Evolutionary conservation across 2,113 vertebrate genomes (phyloP), one percentile per base, ranked within the genome.

Genomic region (Lepus timidus): DNA sequence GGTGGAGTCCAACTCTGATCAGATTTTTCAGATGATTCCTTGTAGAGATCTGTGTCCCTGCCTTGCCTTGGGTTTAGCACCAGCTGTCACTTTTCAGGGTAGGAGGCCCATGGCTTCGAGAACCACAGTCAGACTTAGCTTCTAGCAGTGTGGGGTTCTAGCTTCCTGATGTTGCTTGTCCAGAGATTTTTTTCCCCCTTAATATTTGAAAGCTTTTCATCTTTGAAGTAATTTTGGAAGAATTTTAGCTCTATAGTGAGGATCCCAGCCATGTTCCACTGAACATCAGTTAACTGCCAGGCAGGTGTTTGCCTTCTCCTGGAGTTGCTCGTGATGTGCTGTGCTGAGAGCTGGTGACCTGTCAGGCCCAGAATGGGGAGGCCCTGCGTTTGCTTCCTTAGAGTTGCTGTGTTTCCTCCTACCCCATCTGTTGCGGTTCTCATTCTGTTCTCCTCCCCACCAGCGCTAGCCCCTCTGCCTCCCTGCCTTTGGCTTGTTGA

Each of bases 221-320:
- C 39, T 79, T 39, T 36, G 61, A 76, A 93, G 68, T 82, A 49
- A 70, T 80, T 92, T 90, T 71, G 49, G 84, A 78, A 71, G 49
- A 90, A 36, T 27, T 52, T 78, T 51, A 83, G 87, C 44, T 36
- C 23, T 73, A 74, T 94, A 31, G 3, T 71, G 3, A 14, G n/a
- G 33, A 67, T 49, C 31, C 19, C 33, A 13, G 31, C 75, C 68
- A 49, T 36, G 33, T 44, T 55, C 11, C 20, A 7, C 29, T 81
- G 62, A 92, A n/a, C 22, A 16, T 39, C 11, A 13, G 4, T 79
- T n/a, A 27, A 70, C 67, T 49, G 55, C 64, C 16, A 7, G 1
- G 19, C 17, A 31, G 9, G 19, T 22, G 3, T 20, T n/a, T 75
- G 23, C 25, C 0, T 0, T 85, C 33, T 29, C 6, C 5, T 27